phyloP scores from a whole-genome alignment of 2,113 vertebrate species.

The Proterorhinus semilunaris region DNA sequence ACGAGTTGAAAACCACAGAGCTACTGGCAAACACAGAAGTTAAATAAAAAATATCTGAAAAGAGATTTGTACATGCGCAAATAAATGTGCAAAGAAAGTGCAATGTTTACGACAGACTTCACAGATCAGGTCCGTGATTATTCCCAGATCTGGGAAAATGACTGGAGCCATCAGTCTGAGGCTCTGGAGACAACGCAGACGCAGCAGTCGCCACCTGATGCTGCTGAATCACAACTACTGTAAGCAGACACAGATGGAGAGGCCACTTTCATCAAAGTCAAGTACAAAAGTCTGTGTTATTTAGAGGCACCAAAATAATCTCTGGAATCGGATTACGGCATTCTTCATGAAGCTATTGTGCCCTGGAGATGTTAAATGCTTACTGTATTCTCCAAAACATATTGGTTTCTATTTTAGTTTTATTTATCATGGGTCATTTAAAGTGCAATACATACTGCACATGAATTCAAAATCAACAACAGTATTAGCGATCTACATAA shows the following conservation, averaged over 20 bases:
- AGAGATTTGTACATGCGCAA: too few relatives aligned
- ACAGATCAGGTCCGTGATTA: conserved; percentile 55
- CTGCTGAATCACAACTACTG: conserved; percentile 34
- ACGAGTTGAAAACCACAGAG: background rate
- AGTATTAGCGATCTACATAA: too few relatives aligned
- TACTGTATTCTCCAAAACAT: too few relatives aligned
- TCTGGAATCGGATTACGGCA: too few relatives aligned
- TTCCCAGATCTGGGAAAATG: conserved; percentile 55
- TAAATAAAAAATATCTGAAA: too few relatives aligned
- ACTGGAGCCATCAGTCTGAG: conserved; percentile 48
- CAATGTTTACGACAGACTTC: conserved; percentile 51
- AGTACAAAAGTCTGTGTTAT: background rate
- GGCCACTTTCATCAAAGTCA: background rate
- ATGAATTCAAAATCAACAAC: too few relatives aligned
- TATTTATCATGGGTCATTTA: too few relatives aligned
- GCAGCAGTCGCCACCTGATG: conserved; percentile 59
- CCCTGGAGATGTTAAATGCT: background rate
- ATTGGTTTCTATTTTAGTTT: too few relatives aligned
- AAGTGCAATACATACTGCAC: too few relatives aligned
- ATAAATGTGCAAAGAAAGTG: conserved; percentile 41
- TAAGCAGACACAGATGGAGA: conserved; percentile 11
- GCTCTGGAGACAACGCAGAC: conserved; percentile 49
- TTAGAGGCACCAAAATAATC: background rate
- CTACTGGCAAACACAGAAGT: too few relatives aligned
- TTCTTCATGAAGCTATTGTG: background rate